Evolutionary conservation across 2,888 invertebrate species (phyloP), one percentile per base, ranked within the genome.

Genomic region (Eupsilia transversa): DNA sequence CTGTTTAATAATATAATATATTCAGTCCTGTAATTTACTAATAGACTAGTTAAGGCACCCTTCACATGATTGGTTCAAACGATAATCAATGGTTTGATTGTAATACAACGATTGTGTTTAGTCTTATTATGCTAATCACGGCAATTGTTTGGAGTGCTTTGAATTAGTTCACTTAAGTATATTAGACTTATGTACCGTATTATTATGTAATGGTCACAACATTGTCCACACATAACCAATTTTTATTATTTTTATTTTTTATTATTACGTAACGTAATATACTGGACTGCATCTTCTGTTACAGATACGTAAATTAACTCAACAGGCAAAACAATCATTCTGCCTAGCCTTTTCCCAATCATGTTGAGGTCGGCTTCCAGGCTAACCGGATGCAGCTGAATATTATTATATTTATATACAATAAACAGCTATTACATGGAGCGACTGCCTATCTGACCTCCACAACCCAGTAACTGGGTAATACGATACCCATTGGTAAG

Each of bases 21-120:
- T 77, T 61, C 72, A 64, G 41, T 64, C 20, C 57, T 73, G 49
- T 77, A 75, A 84, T 85, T 72, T 77, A 73, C 52, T 82, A 77
- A 82, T 77, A 46, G 46, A 70, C 46, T 70, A 75, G 77, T 77
- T 81, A 81, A 38, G 33, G n/a, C 12, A 59, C 12, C 54, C 52
- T 20, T 2, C 30, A 65, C 70, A 35, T 77, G 76, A 75, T 74
- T 72, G 64, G 12, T 75, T 72, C 30, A 30, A 65, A 14, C 30
- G 27, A 35, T 75, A 72, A 82, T 77, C 72, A 80, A 77, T 77
- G 52, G 43, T 59, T 70, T 57, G 59, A 59, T 80, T 71, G 56
- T 59, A 64, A 71, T 79, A 67, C 17, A 57, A 72, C 57, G 33
- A 68, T 77, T 69, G 77, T 78, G 49, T 61, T 23, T 68, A 72